Base-by-base conservation (phyloP, 35 echinoderm and acorn worm species). In the Diadema setosum region DNA sequence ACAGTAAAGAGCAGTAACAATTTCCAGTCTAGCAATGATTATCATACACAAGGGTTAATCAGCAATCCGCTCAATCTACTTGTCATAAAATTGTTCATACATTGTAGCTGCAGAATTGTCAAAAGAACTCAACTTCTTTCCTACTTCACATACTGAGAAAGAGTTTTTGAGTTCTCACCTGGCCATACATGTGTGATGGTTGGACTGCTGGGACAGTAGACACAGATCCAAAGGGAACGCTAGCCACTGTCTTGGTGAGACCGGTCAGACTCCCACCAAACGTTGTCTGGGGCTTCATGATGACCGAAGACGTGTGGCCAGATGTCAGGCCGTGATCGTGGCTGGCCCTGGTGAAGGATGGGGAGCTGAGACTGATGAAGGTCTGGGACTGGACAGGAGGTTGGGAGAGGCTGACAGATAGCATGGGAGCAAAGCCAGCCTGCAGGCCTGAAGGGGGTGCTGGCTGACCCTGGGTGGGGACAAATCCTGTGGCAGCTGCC, bases 221-320 rank as follows among this genome's bases (percentile, higher is more conserved):
- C 18, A 96, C 81, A 14, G 89, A 73, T 78, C 89, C 89, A 69
- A 83, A 96, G 2, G 89, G 89, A 40, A 91, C 23, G 65, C 85
- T 88, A 29, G 85, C 42, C 15, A 91, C 94, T 34, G 94, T 91
- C 82, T 96, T 96, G 11, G 94, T 88, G 3, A 84, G 84, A 44
- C 80, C 83, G 35, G 55, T 85, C 23, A 75, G 3, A n/a, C n/a
- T n/a, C 24, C 85, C 85, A 31, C 60, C 60, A 24, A 83, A 73
- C 14, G 39, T 58, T 16, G 45, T 84, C 81, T 90, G 88, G 8
- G 89, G 94, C 31, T 96, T 96, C 64, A 96, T 91, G 58, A 93
- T 65, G 15, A 93, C 91, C 20, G 91, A 93, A 23, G n/a, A 67
- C 23, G 35, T 86, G 37, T 36, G 57, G 40, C 83, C 49, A 5